Evolutionary conservation across 2,888 invertebrate species (phyloP).

Genomic region (Scaptomyza tumidula): DNA sequence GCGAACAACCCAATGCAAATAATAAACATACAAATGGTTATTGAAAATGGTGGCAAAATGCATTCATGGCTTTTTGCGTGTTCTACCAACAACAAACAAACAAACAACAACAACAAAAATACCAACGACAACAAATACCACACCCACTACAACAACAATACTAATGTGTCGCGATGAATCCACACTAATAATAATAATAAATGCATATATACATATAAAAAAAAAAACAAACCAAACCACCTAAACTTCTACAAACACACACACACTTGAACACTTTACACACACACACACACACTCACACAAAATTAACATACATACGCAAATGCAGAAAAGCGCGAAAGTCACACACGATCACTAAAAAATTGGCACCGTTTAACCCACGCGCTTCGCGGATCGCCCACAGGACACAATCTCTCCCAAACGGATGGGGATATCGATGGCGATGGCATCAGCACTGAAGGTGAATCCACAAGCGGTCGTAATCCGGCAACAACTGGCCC

Average conservation of each 20-base stretch:
- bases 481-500: slow-evolving; percentile 90
- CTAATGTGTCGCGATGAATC: slow-evolving; percentile 32
- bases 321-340: slow-evolving; percentile 84
- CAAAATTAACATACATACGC: slow-evolving; percentile 21
- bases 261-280: slow-evolving; percentile 9
- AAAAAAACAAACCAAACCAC: slow-evolving; percentile 16
- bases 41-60: slow-evolving; percentile 69
- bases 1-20: slow-evolving; percentile 40
- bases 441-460: slow-evolving; percentile 92
- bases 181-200: slow-evolving; percentile 25
- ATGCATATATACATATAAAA: slow-evolving; percentile 11
- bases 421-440: slow-evolving; percentile 89
- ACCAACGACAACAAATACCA: slow-evolving; percentile 35
- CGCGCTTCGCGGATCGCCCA: slow-evolving; percentile 85
- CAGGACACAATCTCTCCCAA: slow-evolving; percentile 96
- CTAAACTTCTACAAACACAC: slow-evolving; percentile 8
- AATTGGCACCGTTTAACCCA: slow-evolving; percentile 85
- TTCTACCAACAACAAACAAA: slow-evolving; percentile 48
- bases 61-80: slow-evolving; percentile 81
- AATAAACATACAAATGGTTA: slow-evolving; percentile 24
- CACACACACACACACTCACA: slow-evolving; percentile 35
- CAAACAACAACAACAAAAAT: slow-evolving; percentile 37
- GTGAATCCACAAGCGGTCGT: slow-evolving; percentile 85
- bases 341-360: slow-evolving; percentile 84
- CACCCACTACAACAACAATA: slow-evolving; percentile 27